A percentile compares a stretch with the other conserved stretches of the same genome.
Conservation (phyloP, 2,797 vertebrate species). For the Onychomys torridus region DNA sequence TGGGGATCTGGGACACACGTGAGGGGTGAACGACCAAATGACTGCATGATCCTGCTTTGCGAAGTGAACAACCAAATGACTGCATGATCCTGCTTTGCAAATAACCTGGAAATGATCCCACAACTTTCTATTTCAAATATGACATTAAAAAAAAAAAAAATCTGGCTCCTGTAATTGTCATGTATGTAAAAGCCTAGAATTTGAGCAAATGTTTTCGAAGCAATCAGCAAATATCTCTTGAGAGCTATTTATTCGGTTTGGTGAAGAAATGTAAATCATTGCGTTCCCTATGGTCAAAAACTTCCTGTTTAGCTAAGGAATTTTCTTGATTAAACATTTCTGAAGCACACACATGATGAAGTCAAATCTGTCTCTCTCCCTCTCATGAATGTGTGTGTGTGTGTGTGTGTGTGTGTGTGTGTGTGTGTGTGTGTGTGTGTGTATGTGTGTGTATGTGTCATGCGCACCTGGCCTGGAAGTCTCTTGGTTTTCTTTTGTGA, state of each 20-base stretch:
- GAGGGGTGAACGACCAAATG: neutral
- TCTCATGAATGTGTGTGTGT: neutral
- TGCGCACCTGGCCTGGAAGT: neutral
- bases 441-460: neutral
- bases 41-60: neutral
- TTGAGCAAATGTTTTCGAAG: constrained; percentile 65
- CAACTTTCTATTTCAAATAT: constrained; percentile 25
- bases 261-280: constrained; percentile 48
- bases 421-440: neutral
- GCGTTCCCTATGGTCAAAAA: neutral
- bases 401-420: neutral
- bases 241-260: constrained; percentile 32
- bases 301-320: constrained; percentile 49
- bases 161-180: constrained; percentile 7
- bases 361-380: neutral
- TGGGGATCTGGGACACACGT: neutral
- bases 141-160: constrained; percentile 31
- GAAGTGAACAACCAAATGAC: neutral
- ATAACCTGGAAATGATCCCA: constrained; percentile 19
- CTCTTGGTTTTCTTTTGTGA: constrained; percentile 33
- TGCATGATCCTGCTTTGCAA: neutral
- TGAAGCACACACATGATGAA: constrained; percentile 51
- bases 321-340: constrained; percentile 52
- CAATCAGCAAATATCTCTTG: constrained; percentile 53
- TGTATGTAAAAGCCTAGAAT: constrained; percentile 53